These are phyloP conservation scores for Crocidura indochinensis DNA, from an alignment of 2,797 vertebrate genomes.

Conservation along the genomic window DNA sequence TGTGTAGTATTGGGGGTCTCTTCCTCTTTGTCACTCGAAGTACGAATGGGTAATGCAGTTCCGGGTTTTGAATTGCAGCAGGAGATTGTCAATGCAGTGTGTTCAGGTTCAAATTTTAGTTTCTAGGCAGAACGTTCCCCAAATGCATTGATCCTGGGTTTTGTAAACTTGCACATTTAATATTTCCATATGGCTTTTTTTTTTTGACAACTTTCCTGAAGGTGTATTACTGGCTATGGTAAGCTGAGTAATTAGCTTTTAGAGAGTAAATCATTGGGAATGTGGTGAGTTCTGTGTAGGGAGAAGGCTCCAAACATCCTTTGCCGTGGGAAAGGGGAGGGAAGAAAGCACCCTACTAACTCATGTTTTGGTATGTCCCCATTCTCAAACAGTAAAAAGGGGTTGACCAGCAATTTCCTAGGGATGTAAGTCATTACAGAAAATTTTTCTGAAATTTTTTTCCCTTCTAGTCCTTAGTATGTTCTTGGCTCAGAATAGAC, in stretches of 20 bases:
- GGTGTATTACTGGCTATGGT: conserved; percentile 4
- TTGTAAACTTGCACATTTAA: conserved; percentile 28
- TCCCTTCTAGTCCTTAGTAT: not conserved
- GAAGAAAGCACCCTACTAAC: too few species aligned
- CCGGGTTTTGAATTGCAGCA: conserved; percentile 76
- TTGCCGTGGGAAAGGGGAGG: not conserved
- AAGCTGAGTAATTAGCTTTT: conserved; percentile 27
- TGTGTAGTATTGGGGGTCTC: conserved; percentile 6
- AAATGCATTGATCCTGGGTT: conserved; percentile 35
- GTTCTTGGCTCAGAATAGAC: conserved; percentile 37
- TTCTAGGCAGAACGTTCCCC: conserved; percentile 58
- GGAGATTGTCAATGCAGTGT: conserved; percentile 66
- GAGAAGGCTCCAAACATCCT: not conserved
- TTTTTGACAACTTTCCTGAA: conserved; percentile 49
- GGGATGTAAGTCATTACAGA: conserved; percentile 23
- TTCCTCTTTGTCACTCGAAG: conserved; percentile 71
- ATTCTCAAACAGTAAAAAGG: conserved; percentile 33
- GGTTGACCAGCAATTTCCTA: conserved; percentile 35
- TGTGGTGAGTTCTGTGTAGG: conserved; percentile 21
- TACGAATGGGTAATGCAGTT: conserved; percentile 74
- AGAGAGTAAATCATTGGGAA: conserved; percentile 16
- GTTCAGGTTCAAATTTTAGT: conserved; percentile 67
- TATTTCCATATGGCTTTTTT: conserved; percentile 39
- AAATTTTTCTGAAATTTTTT: not conserved
- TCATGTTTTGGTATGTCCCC: conserved; percentile 43